These are phyloP conservation scores for Drosophila macrospina DNA, from an alignment of 2,888 invertebrate genomes.

Conservation along the genomic window DNA sequence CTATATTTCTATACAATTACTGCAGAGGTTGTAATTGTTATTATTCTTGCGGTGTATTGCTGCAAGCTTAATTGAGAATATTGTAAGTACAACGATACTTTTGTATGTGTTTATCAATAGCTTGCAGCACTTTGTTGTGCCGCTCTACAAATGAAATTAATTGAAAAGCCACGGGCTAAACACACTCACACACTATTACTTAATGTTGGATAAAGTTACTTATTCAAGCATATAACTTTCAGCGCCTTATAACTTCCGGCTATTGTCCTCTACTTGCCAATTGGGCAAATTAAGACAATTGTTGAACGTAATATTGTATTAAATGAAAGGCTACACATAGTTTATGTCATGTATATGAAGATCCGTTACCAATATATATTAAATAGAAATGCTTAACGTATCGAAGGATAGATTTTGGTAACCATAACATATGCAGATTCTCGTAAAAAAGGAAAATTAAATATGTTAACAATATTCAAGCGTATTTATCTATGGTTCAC, in stretches of 20 bases:
- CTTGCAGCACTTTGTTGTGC: slow-evolving; percentile 62
- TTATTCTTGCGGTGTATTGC: slow-evolving; percentile 75
- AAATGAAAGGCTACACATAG: slow-evolving; percentile 26
- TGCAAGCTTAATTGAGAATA: slow-evolving; percentile 79
- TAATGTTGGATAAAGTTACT: slow-evolving; percentile 52
- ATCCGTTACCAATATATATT: too few species aligned
- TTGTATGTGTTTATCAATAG: slow-evolving; percentile 58
- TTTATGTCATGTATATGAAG: too few species aligned
- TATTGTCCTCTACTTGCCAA: slow-evolving; percentile 46
- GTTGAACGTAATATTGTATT: slow-evolving; percentile 3
- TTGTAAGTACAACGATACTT: slow-evolving; percentile 60
- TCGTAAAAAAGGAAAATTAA: too few species aligned
- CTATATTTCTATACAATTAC: slow-evolving; percentile 30
- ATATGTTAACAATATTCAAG: too few species aligned
- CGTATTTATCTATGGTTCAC: too few species aligned
- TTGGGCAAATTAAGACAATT: slow-evolving; percentile 33
- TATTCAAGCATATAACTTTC: slow-evolving; percentile 52
- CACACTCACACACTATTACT: slow-evolving; percentile 27
- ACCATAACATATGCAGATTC: not conserved
- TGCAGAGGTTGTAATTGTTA: slow-evolving; percentile 71
- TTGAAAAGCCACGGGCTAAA: slow-evolving; percentile 61
- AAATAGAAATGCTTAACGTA: not conserved
- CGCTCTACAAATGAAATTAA: slow-evolving; percentile 73
- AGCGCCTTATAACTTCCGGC: slow-evolving; percentile 66
- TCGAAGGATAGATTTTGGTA: not conserved